These are phyloP conservation scores for Upupa epops DNA, from an alignment of 2,113 vertebrate species.

Conservation along the genomic window DNA sequence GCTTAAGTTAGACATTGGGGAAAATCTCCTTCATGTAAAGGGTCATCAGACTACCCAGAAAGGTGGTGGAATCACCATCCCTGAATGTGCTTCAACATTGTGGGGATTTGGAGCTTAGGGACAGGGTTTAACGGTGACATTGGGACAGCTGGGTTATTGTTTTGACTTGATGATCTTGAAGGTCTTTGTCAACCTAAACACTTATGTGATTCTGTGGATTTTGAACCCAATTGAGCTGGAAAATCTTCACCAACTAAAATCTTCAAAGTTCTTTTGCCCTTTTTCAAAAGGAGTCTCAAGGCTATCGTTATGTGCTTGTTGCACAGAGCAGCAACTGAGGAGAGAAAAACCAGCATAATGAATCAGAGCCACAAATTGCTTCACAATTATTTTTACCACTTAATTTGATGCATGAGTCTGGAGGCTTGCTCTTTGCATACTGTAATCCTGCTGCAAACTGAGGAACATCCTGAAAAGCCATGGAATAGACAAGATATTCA, in stretches of 20 bases:
- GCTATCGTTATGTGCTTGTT: background rate
- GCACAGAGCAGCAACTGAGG: background rate
- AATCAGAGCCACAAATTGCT: constrained; percentile 35
- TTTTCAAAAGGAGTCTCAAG: background rate
- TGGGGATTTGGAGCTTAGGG: no score
- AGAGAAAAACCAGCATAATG: background rate
- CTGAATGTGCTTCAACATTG: no score
- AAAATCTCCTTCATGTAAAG: no score
- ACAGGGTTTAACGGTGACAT: no score
- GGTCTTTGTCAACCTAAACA: no score
- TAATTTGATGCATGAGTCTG: constrained; percentile 31
- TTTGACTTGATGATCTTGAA: no score
- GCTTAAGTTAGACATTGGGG: no score
- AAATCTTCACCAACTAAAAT: background rate
- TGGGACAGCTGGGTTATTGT: no score
- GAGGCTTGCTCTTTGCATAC: constrained; percentile 34
- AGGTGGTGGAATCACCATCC: no score
- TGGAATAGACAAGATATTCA: background rate
- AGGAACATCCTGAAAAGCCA: background rate
- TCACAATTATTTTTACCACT: constrained; percentile 55
- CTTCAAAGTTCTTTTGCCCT: background rate
- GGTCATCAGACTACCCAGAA: no score
- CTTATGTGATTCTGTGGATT: background rate
- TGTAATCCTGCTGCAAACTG: background rate
- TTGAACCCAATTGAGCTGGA: background rate